Conservation (phyloP, 2,113 vertebrate genomes). For the Toxotes jaculatrix region DNA sequence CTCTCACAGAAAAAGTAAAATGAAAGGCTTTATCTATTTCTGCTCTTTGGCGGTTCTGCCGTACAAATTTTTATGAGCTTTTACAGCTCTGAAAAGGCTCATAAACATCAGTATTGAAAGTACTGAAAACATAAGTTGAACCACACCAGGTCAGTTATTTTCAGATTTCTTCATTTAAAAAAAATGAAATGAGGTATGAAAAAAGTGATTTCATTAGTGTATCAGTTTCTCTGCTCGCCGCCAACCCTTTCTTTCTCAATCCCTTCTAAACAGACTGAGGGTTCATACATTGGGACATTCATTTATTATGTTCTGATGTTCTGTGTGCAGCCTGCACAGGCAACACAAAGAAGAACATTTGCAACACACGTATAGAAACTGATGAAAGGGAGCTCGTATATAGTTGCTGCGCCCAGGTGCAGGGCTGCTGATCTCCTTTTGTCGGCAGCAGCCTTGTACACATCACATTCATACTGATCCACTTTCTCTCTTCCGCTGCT, state of each 20-base stretch:
- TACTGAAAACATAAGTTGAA: constrained; percentile 6
- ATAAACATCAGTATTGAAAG: neutral
- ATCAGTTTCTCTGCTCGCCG: neutral
- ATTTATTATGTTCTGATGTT: constrained; percentile 42
- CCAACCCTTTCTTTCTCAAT: neutral
- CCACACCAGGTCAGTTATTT: too few relatives aligned
- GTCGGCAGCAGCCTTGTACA: constrained; percentile 52
- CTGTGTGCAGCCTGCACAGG: neutral
- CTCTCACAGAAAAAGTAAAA: constrained; percentile 11
- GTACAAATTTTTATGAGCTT: neutral
- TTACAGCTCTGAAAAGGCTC: neutral
- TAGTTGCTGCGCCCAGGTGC: constrained; percentile 59
- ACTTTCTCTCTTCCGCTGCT: constrained; percentile 30
- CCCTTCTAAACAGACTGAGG: constrained; percentile 1
- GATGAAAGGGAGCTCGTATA: constrained; percentile 77
- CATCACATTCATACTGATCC: constrained; percentile 55
- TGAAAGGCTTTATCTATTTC: neutral
- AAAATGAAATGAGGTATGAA: too few relatives aligned
- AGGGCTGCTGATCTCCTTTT: constrained; percentile 49
- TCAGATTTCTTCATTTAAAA: too few relatives aligned
- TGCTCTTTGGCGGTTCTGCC: neutral
- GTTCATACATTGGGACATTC: constrained; percentile 25
- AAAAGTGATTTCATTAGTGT: neutral
- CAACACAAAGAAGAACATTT: constrained; percentile 24
- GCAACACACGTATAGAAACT: constrained; percentile 38